Evolutionary conservation across 2,888 invertebrate species (phyloP), one percentile per base, ranked within the genome.

Genomic region (Linnaemya vulpina): DNA sequence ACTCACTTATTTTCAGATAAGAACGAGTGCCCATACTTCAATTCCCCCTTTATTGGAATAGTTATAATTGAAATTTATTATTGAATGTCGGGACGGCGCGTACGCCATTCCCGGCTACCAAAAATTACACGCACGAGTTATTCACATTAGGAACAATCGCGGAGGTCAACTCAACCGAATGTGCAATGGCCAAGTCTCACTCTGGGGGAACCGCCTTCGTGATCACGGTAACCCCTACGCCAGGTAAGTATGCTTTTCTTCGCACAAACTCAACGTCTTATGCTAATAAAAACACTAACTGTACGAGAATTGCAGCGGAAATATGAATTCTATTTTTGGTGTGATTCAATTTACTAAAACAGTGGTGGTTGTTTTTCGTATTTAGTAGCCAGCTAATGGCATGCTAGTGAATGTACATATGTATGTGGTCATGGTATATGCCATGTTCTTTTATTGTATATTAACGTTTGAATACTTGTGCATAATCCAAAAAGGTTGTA

Each of bases 111-210:
- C 94, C 94, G 94, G 94, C 94, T 94, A 94, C 92, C 94, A 94
- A 94, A 94, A 94, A 94, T 94, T 94, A 91, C 94, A 94, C 94
- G 94, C 94, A 94, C 95, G 95, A 95, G 94, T 94, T 94, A 94
- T 94, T 94, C 95, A 93, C 94, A 94, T 95, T 95, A 94, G 95
- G 94, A 94, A 94, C 94, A 95, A 94, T 95, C 95, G 95, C 95
- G 95, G 94, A 94, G 94, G 94, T 95, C 95, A 95, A 94, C 95
- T 94, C 94, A 93, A 93, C 58, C 58, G 58, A 35, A 30, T 3
- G 89, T 89, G 89, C 89, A 89, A 89, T 89, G 88, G 84, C 79
- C 87, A 86, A 87, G 88, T 87, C 89, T 89, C 89, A 86, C 89
- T 87, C 87, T 87, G 89, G 88, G 88, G 89, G 89, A 89, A 89